These are phyloP conservation scores for Glaucomys volans DNA, from an alignment of 2,113 vertebrate species.

Conservation along the genomic window DNA sequence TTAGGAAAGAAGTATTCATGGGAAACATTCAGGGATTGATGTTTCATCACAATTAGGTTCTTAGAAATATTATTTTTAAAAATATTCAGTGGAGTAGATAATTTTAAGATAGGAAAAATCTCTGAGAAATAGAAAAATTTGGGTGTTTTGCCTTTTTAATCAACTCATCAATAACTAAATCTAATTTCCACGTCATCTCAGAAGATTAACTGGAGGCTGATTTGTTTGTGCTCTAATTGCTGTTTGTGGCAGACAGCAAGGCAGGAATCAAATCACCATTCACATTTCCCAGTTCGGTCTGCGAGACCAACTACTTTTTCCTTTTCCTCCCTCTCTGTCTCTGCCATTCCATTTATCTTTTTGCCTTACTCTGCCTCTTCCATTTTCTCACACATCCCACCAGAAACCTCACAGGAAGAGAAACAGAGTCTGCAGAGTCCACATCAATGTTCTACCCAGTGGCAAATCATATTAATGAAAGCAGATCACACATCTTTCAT, in stretches of 20 bases:
- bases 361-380: not conserved
- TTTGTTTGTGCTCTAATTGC: not conserved
- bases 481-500: conserved; percentile 31
- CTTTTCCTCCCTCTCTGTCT: not conserved
- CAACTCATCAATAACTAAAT: not conserved
- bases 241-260: not conserved
- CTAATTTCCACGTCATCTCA: not conserved
- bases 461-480: conserved; percentile 25
- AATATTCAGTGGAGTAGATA: not conserved
- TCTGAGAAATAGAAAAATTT: not conserved
- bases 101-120: not conserved
- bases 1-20: not conserved
- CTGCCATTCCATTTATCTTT: conserved; percentile 60
- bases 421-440: not conserved
- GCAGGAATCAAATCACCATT: not conserved
- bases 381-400: conserved; percentile 60
- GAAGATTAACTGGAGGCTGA: not conserved
- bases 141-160: not conserved
- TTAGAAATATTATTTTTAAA: conserved; percentile 40
- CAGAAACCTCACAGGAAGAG: conserved; percentile 21
- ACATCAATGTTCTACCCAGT: not conserved
- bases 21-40: not conserved
- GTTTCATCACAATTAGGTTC: not conserved
- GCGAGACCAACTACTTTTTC: not conserved
- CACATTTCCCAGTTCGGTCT: not conserved